Conservation (phyloP, 2,797 vertebrate species). For the Dallia pectoralis region DNA sequence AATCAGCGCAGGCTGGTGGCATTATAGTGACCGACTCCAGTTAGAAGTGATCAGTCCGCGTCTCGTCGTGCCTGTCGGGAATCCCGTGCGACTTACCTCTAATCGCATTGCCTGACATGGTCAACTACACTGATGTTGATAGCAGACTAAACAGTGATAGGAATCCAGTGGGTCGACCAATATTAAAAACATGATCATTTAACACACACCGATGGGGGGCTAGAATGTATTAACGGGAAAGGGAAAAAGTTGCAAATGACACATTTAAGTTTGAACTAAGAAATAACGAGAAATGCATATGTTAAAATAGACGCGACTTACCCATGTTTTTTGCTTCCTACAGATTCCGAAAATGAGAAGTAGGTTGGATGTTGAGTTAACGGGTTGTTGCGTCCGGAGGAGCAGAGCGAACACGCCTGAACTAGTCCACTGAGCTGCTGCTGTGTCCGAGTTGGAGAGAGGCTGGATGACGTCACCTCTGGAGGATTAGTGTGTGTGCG, state of each 20-base stretch:
- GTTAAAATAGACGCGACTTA: slow-evolving; percentile 56
- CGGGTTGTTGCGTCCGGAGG: slow-evolving; percentile 60
- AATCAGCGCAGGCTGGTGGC: background rate
- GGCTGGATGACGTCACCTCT: slow-evolving; percentile 68
- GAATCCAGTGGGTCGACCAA: slow-evolving; percentile 21
- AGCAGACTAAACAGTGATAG: slow-evolving; percentile 47
- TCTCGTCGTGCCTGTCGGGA: slow-evolving; percentile 23
- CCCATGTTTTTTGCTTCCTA: slow-evolving; percentile 67
- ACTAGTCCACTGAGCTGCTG: slow-evolving; percentile 40
- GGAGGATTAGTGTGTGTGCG: slow-evolving; percentile 48
- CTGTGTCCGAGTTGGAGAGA: slow-evolving; percentile 57
- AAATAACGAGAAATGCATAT: background rate
- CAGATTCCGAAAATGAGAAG: slow-evolving; percentile 47
- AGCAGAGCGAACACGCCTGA: slow-evolving; percentile 58
- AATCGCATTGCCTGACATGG: slow-evolving; percentile 69
- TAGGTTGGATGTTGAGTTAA: slow-evolving; percentile 49
- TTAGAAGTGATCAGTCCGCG: slow-evolving; percentile 1
- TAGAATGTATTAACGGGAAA: background rate
- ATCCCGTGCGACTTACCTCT: slow-evolving; percentile 68
- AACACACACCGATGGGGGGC: background rate
- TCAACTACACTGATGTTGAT: slow-evolving; percentile 48
- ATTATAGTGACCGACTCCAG: background rate
- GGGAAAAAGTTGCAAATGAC: background rate
- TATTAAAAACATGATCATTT: background rate
- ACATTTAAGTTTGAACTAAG: background rate